phyloP scores from a whole-genome alignment of 2,113 vertebrate species.

The Campylomormyrus numenius region DNA sequence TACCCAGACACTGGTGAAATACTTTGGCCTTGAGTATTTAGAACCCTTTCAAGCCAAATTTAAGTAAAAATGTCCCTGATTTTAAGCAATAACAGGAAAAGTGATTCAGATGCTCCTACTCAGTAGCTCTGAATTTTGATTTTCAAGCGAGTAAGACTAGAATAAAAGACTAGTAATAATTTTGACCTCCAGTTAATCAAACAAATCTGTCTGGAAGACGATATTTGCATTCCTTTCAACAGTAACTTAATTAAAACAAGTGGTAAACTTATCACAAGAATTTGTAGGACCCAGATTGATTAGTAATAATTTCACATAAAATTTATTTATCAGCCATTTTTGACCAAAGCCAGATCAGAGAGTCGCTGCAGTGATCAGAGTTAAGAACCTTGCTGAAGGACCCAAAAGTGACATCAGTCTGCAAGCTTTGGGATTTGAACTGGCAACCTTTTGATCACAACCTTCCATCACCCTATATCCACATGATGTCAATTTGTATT shows the following conservation, averaged over 20 bases:
- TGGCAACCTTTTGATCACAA: neutral
- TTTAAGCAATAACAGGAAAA: neutral
- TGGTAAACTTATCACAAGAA: neutral
- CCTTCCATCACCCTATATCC: neutral
- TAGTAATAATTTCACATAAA: neutral
- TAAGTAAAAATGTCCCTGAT: neutral
- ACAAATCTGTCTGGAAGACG: neutral
- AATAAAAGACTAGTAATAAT: neutral
- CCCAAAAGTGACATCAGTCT: neutral
- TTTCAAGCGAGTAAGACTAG: neutral
- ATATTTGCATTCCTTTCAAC: neutral
- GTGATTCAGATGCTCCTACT: neutral
- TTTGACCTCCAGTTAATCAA: neutral
- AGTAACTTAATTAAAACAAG: neutral
- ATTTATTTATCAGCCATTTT: neutral
- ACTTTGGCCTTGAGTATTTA: neutral
- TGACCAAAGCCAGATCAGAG: neutral
- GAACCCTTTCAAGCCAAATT: neutral
- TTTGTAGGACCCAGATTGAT: neutral
- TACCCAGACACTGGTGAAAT: neutral
- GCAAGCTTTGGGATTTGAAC: neutral
- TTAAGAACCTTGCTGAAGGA: neutral
- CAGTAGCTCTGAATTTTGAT: neutral
- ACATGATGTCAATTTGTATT: neutral
- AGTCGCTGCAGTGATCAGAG: neutral